Base-by-base conservation (phyloP, 1,140 invertebrate genomes). In the Sminthurides bifidus region DNA sequence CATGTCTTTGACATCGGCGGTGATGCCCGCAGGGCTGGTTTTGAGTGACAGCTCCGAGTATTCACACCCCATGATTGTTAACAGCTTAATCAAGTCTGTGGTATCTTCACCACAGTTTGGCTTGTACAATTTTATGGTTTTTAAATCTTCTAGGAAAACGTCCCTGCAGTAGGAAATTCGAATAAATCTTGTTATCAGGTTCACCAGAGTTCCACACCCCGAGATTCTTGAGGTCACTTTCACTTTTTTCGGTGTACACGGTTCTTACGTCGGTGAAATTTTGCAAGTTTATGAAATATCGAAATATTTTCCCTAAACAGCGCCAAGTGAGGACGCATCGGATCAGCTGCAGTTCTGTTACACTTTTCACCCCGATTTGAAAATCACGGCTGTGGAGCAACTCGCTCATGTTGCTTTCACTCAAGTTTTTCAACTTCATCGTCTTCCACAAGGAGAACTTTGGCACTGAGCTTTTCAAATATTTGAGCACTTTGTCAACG, bases 301-400 rank as follows among this genome's bases (percentile, higher is more conserved):
- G 26, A 5, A 48, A 4, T 15, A 48, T 48, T 19, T 27, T 24
- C 5, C 26, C 24, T 10, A 48, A 19, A 27, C 10, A 6, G 8
- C 30, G 14, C 44, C 44, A 48, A 27, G 23, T 48, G 8, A 48
- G 26, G 26, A 27, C 44, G 19, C 44, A 48, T 8, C 19, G 12
- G 19, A 27, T 21, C 24, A 48, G 8, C 24, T 48, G 21, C 6
- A 48, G 24, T 48, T 48, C 44, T 19, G 30, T 12, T 4, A 48
- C 30, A 30, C 44, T 48, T 19, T 48, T 48, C 5, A 48, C 44
- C 8, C 24, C 44, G 10, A 48, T 48, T 30, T 48, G 44, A 48
- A 48, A 48, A 27, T 48, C 44, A 27, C 15, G 5, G 3, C 24
- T 14, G 12, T 8, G 14, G 12, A 48, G 19, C 44, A 48, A 48